Conservation (phyloP, 2,113 vertebrate species). For the Saimiri boliviensis region DNA sequence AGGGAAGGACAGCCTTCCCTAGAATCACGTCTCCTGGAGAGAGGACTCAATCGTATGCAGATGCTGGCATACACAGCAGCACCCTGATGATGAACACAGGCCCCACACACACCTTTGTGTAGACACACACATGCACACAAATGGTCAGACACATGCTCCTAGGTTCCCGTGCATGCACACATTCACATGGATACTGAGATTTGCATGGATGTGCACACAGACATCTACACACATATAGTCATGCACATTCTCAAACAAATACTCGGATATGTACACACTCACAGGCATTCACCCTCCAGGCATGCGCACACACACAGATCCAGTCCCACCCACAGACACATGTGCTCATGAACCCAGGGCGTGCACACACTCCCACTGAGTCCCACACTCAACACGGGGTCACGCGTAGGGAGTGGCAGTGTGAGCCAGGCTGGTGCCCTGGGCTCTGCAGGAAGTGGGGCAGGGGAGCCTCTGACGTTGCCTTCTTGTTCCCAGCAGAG, state of each 20-base stretch:
- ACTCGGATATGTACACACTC: not conserved
- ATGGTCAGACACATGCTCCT: not conserved
- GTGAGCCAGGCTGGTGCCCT: not conserved
- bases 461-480: not conserved
- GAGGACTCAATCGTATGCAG: not conserved
- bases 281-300: not conserved
- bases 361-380: fast-evolving
- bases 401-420: fast-evolving
- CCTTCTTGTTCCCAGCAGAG: slow-evolving; percentile 42
- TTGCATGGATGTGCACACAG: fast-evolving
- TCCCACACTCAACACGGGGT: fast-evolving
- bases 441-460: not conserved
- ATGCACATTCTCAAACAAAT: not conserved
- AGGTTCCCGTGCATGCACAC: fast-evolving
- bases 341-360: not conserved
- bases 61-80: not conserved
- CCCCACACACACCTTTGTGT: not conserved
- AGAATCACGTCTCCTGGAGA: not conserved
- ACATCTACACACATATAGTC: not conserved
- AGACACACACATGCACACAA: not conserved
- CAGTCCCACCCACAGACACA: not conserved
- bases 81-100: not conserved
- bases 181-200: not conserved
- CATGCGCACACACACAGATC: fast-evolving
- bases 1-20: not conserved